These are phyloP conservation scores for Podargus strigoides DNA, from an alignment of 2,797 vertebrate species.

Conservation along the genomic window DNA sequence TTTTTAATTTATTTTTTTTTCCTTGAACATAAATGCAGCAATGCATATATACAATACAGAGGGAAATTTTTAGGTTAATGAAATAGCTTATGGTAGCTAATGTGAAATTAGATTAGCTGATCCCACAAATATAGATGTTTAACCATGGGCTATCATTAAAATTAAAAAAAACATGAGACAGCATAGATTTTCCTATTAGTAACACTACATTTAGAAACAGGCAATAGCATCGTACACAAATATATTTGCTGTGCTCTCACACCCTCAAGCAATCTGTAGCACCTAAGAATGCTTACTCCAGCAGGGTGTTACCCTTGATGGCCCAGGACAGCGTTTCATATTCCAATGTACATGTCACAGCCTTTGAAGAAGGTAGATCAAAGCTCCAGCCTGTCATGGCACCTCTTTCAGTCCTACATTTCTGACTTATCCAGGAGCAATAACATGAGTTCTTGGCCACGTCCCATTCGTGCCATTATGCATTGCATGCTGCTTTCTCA, in stretches of 20 bases:
- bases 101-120: background rate
- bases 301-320: background rate
- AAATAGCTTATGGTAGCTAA: background rate
- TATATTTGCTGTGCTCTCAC: background rate
- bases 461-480: background rate
- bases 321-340: background rate
- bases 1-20: background rate
- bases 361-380: background rate
- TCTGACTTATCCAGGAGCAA: background rate
- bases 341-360: background rate
- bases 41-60: background rate
- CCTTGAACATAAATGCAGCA: background rate
- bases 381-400: background rate
- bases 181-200: background rate
- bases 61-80: background rate
- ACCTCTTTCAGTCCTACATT: background rate
- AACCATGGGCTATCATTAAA: background rate
- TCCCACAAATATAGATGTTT: background rate
- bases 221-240: background rate
- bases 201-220: background rate
- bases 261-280: background rate
- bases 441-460: fast-evolving
- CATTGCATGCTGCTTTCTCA: background rate
- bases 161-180: background rate
- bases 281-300: background rate